Evolutionary conservation across 2,888 invertebrate genomes (phyloP).

Genomic region (Mythimna vitellina): DNA sequence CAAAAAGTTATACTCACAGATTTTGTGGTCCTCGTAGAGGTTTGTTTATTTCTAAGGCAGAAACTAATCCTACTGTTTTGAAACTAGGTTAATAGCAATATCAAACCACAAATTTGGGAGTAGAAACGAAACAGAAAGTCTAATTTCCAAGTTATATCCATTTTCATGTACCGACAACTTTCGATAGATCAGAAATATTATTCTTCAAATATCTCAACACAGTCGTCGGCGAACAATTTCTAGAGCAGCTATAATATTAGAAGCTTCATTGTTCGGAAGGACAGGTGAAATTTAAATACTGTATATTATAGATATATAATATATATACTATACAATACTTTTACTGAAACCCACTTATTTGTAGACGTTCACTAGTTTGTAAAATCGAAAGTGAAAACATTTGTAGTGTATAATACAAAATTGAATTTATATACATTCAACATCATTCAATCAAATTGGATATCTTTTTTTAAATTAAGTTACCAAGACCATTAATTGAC

Average conservation of each 20-base stretch:
- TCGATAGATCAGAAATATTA: not conserved
- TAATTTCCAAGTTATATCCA: conserved; percentile 7
- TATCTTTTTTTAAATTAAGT: not conserved
- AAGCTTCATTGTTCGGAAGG: conserved; percentile 53
- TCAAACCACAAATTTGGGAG: not conserved
- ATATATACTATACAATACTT: conserved; percentile 53
- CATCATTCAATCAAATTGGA: conserved; percentile 12
- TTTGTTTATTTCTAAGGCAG: not conserved
- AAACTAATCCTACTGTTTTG: not conserved
- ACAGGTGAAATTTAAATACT: conserved; percentile 65
- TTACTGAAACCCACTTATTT: conserved; percentile 57
- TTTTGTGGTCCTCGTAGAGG: too few relatives aligned
- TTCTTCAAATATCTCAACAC: conserved; percentile 9
- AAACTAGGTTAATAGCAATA: not conserved
- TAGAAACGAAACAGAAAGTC: conserved; percentile 17
- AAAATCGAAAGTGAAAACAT: conserved; percentile 61
- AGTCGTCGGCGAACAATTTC: conserved; percentile 24
- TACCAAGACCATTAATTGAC: not conserved
- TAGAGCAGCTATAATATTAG: conserved; percentile 51
- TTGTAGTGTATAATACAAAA: conserved; percentile 36
- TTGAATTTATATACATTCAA: conserved; percentile 32
- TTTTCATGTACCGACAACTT: conserved; percentile 4
- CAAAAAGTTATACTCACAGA: too few relatives aligned
- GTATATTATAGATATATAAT: conserved; percentile 22
- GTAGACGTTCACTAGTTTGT: conserved; percentile 44